Base-by-base conservation (phyloP, 2,113 vertebrate genomes). In the Mesitornis unicolor region DNA sequence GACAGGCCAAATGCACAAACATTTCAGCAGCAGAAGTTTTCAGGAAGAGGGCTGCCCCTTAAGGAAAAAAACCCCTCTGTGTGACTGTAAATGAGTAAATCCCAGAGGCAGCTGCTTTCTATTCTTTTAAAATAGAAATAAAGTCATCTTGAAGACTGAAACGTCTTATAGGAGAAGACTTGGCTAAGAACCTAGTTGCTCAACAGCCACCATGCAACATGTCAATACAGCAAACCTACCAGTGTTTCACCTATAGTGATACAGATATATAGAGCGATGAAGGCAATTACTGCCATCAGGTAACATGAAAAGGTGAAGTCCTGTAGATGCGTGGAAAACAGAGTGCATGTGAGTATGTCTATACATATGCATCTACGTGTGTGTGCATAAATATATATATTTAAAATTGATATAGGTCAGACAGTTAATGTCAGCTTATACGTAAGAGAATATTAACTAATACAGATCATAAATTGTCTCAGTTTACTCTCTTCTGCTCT, bases 81-180 rank as follows among this genome's bases (percentile, higher is more conserved):
- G 24, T 75, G 28, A 28, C 71, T 40, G 11, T 20, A 48, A 84
- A 57, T 38, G n/a, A 84, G 36, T 38, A 59, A 80, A 70, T 25
- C 38, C 15, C 50, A 90, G 31, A 53, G 61, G 59, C 51, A 64
- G 31, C 54, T 77, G 59, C 45, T 70, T 81, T 84, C 60, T 71
- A 14, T 14, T 36, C 26, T 74, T 83, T 68, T 56, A 28, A 61
- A 77, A 36, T 1, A 48, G n/a, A 84, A 79, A 51, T 11, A 29
- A 74, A 70, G 28, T 47, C 71, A n/a, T 81, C 65, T 31, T 82
- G 69, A 93, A 85, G 75, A 90, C 47, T 36, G 59, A 79, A 86
- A 89, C 48, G 51, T 35, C 54, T 69, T 45, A 54, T 11, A 80
- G 50, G 36, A 93, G 38, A 73, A 45, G 40, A 75, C 51, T 36